Evolutionary conservation across 2,888 invertebrate genomes (phyloP).

Genomic region (Prionchulus punctatus): DNA sequence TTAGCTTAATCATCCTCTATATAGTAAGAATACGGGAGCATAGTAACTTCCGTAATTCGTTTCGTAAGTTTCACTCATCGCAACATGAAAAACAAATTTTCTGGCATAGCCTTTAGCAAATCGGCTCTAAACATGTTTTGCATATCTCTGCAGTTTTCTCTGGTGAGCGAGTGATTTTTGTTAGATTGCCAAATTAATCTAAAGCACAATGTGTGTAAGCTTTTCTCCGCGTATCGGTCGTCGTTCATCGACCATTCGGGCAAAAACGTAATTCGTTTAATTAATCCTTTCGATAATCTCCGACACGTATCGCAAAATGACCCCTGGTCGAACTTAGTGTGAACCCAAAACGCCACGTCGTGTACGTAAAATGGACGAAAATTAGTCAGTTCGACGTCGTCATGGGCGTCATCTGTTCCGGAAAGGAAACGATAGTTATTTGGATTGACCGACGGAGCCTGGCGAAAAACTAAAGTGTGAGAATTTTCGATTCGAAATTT

Average conservation of each 20-base stretch:
- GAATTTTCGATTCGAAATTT: background rate
- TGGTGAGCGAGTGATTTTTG: background rate
- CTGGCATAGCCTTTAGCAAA: too few relatives aligned
- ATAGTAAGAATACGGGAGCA: too few relatives aligned
- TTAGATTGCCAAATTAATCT: background rate
- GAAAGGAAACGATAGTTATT: too few relatives aligned
- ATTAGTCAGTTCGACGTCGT: background rate
- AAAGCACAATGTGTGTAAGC: background rate
- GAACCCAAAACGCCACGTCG: background rate
- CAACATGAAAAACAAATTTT: too few relatives aligned
- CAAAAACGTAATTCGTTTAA: background rate
- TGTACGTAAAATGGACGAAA: background rate
- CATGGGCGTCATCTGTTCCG: background rate
- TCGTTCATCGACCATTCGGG: background rate
- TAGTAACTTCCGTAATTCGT: too few relatives aligned
- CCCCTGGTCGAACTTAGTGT: background rate
- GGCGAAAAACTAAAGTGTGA: background rate
- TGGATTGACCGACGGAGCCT: too few relatives aligned
- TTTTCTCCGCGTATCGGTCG: background rate
- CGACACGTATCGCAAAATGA: background rate
- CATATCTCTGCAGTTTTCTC: background rate
- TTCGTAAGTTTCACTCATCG: too few relatives aligned
- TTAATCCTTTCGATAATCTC: background rate
- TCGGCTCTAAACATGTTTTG: too few relatives aligned
- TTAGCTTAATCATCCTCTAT: too few relatives aligned